These are phyloP conservation scores for Cancer borealis DNA, from an alignment of 2,888 invertebrate species.

Conservation along the genomic window DNA sequence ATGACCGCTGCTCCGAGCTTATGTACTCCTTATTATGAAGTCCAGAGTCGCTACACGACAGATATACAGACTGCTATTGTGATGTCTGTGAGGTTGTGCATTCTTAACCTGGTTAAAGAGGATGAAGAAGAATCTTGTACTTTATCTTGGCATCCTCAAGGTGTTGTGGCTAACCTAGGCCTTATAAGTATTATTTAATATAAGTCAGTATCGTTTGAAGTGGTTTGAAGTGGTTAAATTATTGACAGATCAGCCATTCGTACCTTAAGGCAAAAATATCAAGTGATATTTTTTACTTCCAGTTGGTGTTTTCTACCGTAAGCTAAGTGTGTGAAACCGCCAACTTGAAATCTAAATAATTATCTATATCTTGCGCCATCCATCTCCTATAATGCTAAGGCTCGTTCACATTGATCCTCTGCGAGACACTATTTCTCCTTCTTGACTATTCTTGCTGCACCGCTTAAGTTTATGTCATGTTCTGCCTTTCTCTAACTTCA, in stretches of 20 bases:
- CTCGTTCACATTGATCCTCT: neutral
- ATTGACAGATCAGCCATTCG: too few relatives aligned
- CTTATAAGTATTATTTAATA: too few relatives aligned
- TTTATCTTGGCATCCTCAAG: neutral
- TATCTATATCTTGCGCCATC: neutral
- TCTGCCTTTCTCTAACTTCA: neutral
- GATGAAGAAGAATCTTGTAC: neutral
- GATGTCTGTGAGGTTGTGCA: neutral
- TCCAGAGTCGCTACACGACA: neutral
- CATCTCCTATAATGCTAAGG: neutral
- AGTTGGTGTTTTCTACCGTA: too few relatives aligned
- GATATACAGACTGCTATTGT: neutral
- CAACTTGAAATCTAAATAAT: too few relatives aligned
- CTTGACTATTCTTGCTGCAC: neutral
- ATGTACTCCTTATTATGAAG: neutral
- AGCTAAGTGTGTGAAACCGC: too few relatives aligned
- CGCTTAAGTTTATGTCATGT: neutral
- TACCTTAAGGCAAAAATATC: too few relatives aligned
- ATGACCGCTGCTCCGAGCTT: neutral
- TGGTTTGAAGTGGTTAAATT: too few relatives aligned
- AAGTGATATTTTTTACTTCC: too few relatives aligned
- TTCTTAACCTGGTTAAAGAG: neutral
- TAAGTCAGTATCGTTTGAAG: too few relatives aligned
- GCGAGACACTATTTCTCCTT: neutral
- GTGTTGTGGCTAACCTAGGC: too few relatives aligned